Percentiles rank a stretch among this genome's conserved stretches.
These are phyloP conservation scores for Struthidea cinerea DNA, from an alignment of 2,113 vertebrate species.

Conservation along the genomic window DNA sequence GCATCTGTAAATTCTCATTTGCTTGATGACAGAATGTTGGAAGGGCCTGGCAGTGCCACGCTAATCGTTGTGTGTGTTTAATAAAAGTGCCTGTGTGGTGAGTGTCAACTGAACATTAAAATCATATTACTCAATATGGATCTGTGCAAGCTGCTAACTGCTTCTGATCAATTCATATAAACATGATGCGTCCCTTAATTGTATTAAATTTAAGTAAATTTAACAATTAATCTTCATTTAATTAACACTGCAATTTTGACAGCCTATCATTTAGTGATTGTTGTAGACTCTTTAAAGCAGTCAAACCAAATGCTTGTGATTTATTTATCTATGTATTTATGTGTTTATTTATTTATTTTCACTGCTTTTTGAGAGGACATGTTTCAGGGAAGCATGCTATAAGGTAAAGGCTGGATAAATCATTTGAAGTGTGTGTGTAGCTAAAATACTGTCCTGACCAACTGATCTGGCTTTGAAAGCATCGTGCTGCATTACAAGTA, in stretches of 20 bases:
- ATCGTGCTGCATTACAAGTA: not conserved
- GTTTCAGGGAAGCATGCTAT: not conserved
- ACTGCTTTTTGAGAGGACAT: not conserved
- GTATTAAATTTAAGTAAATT: constrained; percentile 22
- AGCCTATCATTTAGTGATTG: not conserved
- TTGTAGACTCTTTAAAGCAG: not conserved
- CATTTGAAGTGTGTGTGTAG: not conserved
- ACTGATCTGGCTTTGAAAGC: not conserved
- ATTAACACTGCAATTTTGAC: not conserved
- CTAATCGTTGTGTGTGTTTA: not conserved
- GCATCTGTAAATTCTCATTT: not conserved
- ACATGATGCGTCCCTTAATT: not conserved
- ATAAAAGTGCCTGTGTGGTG: not conserved
- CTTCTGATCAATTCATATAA: not conserved
- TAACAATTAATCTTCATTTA: constrained; percentile 24
- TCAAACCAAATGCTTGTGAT: not conserved
- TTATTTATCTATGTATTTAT: not conserved
- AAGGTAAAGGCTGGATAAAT: not conserved
- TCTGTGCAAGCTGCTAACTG: not conserved
- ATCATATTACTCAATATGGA: constrained; percentile 6
- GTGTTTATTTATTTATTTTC: not conserved
- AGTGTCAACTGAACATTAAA: not conserved
- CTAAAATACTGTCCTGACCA: not conserved
- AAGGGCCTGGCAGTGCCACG: not conserved
- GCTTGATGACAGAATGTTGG: not conserved